Base-by-base conservation (phyloP, 2,113 vertebrate species). In the Mugil cephalus region DNA sequence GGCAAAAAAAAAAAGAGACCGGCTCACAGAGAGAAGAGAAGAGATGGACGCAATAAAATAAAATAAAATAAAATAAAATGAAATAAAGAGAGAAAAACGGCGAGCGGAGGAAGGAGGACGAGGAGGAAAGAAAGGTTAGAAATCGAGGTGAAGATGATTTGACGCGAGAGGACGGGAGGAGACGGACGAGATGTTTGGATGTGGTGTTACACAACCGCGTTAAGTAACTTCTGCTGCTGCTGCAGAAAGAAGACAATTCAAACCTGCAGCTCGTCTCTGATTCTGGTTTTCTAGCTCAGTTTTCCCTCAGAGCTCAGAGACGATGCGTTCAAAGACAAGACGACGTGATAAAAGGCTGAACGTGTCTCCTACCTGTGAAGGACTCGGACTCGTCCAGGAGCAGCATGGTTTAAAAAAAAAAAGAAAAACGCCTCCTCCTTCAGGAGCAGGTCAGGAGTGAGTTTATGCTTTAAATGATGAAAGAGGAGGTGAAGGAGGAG, bases 301-400 rank as follows among this genome's bases (percentile, higher is more conserved):
- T 36, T 38, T 19, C 12, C 43, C 43, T 0, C 24, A 30, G 0
- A 46, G 8, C 6, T 46, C 40, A 42, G 10, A 12, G 34, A 24
- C 15, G 9, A 34, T 17, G 12, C 3, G 24, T 1, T 10, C 24
- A 8, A 47, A n/a, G n/a, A 30, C 24, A 30, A 5, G 24, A 30
- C 24, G 24, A n/a, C n/a, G n/a, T n/a, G n/a, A 30, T 30, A 30
- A 30, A 9, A 1, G 6, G 19, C 30, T 54, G 24, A 35, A 2
- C 10, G 1, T 50, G 64, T 61, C 67, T 79, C 87, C 13, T 84
- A 92, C 91, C 91, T 88, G 87, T 12, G n/a, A 91, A 91, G 6
- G 91, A 69, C 79, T 91, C 90, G 0, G 91, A 48, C 73, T 92
- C 91, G 15, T 92, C 90, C 84, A 92, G 76, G 50, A 92, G 90